Base-by-base conservation (phyloP, 1,140 invertebrate genomes). In the Nymphalis io region DNA sequence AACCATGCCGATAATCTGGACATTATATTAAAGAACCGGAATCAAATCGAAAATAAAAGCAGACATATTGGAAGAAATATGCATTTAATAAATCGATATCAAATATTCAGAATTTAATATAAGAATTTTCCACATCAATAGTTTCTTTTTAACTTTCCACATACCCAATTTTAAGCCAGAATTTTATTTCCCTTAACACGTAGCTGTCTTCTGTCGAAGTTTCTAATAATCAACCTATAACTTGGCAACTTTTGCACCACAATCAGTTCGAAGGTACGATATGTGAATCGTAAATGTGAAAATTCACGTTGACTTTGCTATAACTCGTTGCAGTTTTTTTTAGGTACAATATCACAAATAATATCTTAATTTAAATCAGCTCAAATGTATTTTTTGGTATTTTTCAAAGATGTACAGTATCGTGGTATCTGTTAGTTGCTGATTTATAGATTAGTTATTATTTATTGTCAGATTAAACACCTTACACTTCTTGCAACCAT, bases 191-290 rank as follows among this genome's bases (percentile, higher is more conserved):
- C 62, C 10, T 27, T 55, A 65, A 65, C 62, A 65, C 62, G 62
- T 65, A 27, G 46, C 46, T 65, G 33, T 39, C 53, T 65, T 23
- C 51, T 42, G 51, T 65, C 62, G 62, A 65, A 65, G 33, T 65
- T 65, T 65, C 33, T 58, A 65, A 57, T 65, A 65, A 65, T 65
- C 62, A 65, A 57, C 62, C 51, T 65, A 42, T 65, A 65, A 65
- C 38, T 65, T 65, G 62, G 38, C 62, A 65, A 58, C 62, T 65
- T 57, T 27, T 57, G 23, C 39, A 57, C 46, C 53, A 65, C 62
- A 58, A 65, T 65, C 62, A 58, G 62, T 57, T 58, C 53, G 23
- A 51, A 65, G 53, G 13, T 58, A 65, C 53, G 62, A 23, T 3
- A 12, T 27, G 12, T 58, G 62, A 65, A 65, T 65, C 18, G 13